Evolutionary conservation across 2,797 vertebrate species (phyloP).

Genomic region (Luscinia luscinia): DNA sequence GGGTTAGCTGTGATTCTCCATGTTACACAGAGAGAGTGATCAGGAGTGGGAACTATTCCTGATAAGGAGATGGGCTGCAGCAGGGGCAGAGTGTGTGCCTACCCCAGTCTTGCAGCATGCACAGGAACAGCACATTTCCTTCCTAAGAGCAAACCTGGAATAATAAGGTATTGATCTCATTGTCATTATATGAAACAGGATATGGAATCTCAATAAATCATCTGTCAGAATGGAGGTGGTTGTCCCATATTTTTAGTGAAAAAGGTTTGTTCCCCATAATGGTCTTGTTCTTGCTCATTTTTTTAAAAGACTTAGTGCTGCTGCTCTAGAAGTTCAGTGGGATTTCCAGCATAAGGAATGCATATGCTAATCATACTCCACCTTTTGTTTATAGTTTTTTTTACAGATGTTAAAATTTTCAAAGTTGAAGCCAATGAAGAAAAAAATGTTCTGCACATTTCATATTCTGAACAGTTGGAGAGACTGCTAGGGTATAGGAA

Average conservation of each 20-base stretch:
- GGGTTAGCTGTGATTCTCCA: not conserved
- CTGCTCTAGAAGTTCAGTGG: not conserved
- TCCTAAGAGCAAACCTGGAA: not conserved
- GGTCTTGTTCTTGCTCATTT: not conserved
- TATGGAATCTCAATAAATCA: not conserved
- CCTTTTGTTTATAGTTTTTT: not conserved
- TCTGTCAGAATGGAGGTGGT: not conserved
- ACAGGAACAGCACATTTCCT: not conserved
- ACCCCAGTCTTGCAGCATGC: fast-evolving
- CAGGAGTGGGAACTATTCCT: not conserved
- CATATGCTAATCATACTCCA: not conserved
- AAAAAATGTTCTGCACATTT: not conserved
- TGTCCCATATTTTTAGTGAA: not conserved
- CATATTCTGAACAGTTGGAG: not conserved
- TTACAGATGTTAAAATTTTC: not conserved
- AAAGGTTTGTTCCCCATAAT: not conserved
- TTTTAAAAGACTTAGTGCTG: not conserved
- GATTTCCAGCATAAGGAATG: not conserved
- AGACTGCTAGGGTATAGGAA: not conserved
- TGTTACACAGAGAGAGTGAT: not conserved
- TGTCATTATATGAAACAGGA: not conserved
- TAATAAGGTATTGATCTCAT: not conserved
- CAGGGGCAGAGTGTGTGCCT: not conserved
- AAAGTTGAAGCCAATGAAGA: not conserved
- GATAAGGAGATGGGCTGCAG: not conserved